Evolutionary conservation across 1,140 invertebrate genomes (phyloP).

Genomic region (Camponotus floridanus): DNA sequence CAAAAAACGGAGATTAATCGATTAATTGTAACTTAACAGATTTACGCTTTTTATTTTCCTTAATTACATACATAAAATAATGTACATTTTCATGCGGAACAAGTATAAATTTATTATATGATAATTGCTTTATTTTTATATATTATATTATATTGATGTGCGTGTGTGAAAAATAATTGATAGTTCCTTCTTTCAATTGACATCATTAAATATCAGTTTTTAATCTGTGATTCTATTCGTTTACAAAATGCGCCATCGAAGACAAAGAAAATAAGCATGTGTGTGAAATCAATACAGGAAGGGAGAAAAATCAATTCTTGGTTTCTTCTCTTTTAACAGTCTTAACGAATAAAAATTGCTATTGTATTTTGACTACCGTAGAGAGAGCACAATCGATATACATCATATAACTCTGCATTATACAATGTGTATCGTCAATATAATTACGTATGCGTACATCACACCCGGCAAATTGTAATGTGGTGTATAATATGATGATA

Average conservation of each 20-base stretch:
- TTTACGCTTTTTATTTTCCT: neutral
- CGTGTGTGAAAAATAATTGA: neutral
- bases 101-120: neutral
- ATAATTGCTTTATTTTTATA: neutral
- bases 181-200: neutral
- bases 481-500: constrained; percentile 75
- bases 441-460: constrained; percentile 73
- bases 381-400: constrained; percentile 56
- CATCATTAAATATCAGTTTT: neutral
- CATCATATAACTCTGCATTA: constrained; percentile 56
- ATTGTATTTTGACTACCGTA: constrained; percentile 16
- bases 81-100: neutral
- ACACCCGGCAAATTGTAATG: constrained; percentile 73
- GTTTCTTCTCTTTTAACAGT: neutral
- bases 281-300: neutral
- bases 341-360: neutral
- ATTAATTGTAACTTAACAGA: constrained; percentile 31
- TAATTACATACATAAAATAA: neutral
- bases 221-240: neutral
- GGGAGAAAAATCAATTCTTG: neutral
- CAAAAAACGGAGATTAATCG: constrained; percentile 3
- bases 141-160: neutral
- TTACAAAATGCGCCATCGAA: neutral
- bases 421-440: constrained; percentile 72
- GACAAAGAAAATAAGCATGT: neutral